Conservation (phyloP, 2,113 vertebrate genomes). For the Mesitornis unicolor region DNA sequence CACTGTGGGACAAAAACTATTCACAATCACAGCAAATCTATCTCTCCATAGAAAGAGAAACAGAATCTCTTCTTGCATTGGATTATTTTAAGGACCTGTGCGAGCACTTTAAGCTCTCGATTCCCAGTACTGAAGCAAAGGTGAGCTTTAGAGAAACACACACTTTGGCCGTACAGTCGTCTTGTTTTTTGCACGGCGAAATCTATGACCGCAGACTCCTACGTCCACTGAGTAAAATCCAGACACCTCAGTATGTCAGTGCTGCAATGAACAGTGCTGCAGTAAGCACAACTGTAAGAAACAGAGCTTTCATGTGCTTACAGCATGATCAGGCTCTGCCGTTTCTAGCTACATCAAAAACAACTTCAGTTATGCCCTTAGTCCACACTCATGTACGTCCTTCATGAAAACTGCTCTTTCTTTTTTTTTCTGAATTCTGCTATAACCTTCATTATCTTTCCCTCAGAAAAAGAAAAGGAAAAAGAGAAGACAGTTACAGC, state of each 20-base stretch:
- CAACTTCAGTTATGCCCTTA: conserved; percentile 23
- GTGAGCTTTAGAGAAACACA: not conserved
- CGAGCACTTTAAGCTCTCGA: not conserved
- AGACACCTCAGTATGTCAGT: not conserved
- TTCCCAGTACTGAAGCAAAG: not conserved
- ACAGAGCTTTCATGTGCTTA: not conserved
- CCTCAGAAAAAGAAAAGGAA: not conserved
- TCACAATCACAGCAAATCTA: too few species aligned
- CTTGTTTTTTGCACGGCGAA: not conserved
- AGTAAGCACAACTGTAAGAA: conserved; percentile 19
- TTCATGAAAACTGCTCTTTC: not conserved
- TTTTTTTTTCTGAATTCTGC: not conserved
- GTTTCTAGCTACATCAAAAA: conserved; percentile 25
- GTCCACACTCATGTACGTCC: not conserved
- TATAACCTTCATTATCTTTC: not conserved
- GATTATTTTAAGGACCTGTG: not conserved
- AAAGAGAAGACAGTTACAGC: not conserved
- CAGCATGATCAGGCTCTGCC: not conserved
- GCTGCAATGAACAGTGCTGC: not conserved
- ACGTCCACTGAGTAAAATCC: not conserved
- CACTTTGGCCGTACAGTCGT: not conserved
- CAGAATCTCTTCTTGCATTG: too few species aligned
- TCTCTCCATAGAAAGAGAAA: too few species aligned
- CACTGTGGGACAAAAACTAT: too few species aligned
- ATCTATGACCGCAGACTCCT: not conserved